Evolutionary conservation across 2,888 invertebrate genomes (phyloP).

Genomic region (Yponomeuta cagnagella): DNA sequence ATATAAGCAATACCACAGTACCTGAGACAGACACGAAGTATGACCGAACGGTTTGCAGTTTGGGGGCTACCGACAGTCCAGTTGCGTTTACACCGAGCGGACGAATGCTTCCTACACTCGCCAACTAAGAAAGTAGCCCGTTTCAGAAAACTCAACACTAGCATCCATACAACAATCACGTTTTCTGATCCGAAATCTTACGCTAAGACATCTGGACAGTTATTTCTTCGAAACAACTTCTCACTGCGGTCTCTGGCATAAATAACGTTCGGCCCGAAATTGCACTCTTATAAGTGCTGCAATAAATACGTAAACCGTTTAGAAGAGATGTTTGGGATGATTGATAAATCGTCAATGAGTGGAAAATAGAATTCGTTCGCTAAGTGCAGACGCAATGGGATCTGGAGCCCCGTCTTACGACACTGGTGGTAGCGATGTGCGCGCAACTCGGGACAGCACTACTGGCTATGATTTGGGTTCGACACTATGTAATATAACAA

Average conservation of each 20-base stretch:
- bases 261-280: too few relatives aligned
- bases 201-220: too few relatives aligned
- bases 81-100: neutral
- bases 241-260: too few relatives aligned
- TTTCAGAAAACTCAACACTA: too few relatives aligned
- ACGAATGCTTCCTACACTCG: neutral
- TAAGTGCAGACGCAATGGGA: neutral
- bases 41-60: neutral
- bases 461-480: constrained; percentile 1
- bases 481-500: neutral
- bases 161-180: too few relatives aligned
- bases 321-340: too few relatives aligned
- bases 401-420: neutral
- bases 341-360: neutral
- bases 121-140: too few relatives aligned
- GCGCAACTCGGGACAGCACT: neutral
- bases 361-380: neutral
- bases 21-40: constrained; percentile 54
- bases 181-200: too few relatives aligned
- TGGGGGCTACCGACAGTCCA: neutral
- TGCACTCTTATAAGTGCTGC: too few relatives aligned
- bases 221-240: too few relatives aligned
- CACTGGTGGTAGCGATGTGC: neutral
- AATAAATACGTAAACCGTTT: too few relatives aligned
- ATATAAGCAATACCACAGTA: constrained; percentile 71